A percentile compares a stretch with the other conserved stretches of the same genome.
phyloP scores from a whole-genome alignment of 1,140 invertebrate genomes.

The Lepidurus packardi region DNA sequence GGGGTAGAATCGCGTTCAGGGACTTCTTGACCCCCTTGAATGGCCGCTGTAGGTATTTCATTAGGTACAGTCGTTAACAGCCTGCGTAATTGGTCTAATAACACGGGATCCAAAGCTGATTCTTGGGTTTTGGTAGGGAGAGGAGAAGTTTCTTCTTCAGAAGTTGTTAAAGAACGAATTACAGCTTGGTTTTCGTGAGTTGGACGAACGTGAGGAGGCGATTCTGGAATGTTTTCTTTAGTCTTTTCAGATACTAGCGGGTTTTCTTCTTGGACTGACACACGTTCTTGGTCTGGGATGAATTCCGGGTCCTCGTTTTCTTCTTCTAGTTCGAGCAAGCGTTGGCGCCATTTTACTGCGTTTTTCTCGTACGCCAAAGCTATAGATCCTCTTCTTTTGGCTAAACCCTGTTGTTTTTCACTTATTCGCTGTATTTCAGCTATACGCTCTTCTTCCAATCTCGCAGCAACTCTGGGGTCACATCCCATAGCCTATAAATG shows the following conservation, averaged over 20 bases:
- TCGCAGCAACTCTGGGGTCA: background rate
- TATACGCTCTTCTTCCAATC: background rate
- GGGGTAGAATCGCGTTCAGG: background rate
- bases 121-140: background rate
- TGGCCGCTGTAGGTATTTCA: background rate
- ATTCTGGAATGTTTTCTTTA: background rate
- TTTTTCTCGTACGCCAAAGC: constrained; percentile 5
- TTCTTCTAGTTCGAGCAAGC: background rate
- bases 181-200: background rate
- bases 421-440: background rate
- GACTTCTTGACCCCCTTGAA: background rate
- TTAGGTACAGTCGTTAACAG: background rate
- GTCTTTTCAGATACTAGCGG: background rate
- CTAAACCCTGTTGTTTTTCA: background rate
- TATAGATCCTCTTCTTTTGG: background rate
- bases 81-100: background rate
- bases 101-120: background rate
- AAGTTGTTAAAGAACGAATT: background rate
- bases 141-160: background rate
- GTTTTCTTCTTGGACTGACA: background rate
- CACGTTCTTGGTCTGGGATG: background rate
- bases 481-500: background rate
- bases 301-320: background rate
- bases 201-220: background rate
- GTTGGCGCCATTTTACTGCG: background rate